Base-by-base conservation (phyloP, 2,888 invertebrate species). In the Scotopteryx bipunctaria region DNA sequence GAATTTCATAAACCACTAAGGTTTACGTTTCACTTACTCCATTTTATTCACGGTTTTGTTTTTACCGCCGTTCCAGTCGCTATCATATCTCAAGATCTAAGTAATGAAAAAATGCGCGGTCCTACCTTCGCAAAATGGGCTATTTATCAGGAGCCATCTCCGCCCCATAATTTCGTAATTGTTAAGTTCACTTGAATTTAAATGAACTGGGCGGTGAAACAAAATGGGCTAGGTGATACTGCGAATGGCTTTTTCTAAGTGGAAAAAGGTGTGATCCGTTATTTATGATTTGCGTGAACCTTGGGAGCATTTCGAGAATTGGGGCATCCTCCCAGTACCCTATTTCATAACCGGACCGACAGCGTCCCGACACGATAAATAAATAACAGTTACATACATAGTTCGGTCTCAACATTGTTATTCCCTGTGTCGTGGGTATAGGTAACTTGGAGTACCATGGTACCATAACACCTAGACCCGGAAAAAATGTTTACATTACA, bases 171-270 rank as follows among this genome's bases (percentile, higher is more conserved):
- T 62, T 62, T 62, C 50, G 58, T 60, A 62, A 62, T 58, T 59
- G 57, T 62, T 60, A 52, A 62, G 56, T 62, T 62, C 58, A 60
- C 60, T 62, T 60, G 52, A 55, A 60, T 60, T 62, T 58, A 56
- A 58, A 62, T 57, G 41, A 62, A 55, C 52, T 55, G 57, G 52
- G 54, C 41, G 57, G 48, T 41, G 47, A 48, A 50, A 56, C 48
- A 55, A 52, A 47, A 40, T 35, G 46, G 25, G 38, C 32, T 47
- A 36, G 19, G 42, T 41, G 37, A 46, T 11, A 44, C 35, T 13
- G 23, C 1, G 13, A 25, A 42, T 31, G 45, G 15, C 9, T 40
- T 46, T 40, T 47, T 19, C 13, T 13, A 11, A 23, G 8, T 23
- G 23, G 23, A 8, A 27, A 27, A 27, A 25, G n/a, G 27, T 27